Percentiles rank a stretch among this genome's conserved stretches.
phyloP scores from a whole-genome alignment of 2,888 invertebrate genomes.

The Exocentrus adspersus region DNA sequence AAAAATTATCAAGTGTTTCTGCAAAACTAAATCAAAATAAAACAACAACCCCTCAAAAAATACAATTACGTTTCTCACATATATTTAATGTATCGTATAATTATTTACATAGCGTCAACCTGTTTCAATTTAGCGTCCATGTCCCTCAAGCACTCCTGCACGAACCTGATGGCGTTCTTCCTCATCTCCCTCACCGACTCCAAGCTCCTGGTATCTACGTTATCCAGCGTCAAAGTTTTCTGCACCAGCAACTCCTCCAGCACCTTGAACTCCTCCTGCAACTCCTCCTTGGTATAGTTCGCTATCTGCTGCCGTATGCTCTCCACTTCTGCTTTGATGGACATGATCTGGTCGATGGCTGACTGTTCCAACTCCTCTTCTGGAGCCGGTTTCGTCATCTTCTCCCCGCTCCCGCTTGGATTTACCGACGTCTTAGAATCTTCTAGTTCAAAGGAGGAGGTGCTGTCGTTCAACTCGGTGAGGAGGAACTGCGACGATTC shows the following conservation, averaged over 20 bases:
- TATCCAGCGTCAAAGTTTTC: conserved; percentile 43
- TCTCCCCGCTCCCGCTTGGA: background rate
- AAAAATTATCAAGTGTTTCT: no score
- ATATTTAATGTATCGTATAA: no score
- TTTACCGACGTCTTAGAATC: background rate
- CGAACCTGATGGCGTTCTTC: conserved; percentile 40
- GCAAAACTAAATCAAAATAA: no score
- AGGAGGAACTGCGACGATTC: conserved; percentile 5
- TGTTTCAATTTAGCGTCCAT: conserved; percentile 32
- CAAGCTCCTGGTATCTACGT: conserved; percentile 38
- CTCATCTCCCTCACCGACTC: conserved; percentile 39
- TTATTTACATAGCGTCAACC: no score
- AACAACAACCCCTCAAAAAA: no score
- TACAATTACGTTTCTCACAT: no score
- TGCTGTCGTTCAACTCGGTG: conserved; percentile 1
- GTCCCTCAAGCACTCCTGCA: conserved; percentile 39
- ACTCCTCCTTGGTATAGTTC: conserved; percentile 18
- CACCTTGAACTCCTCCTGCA: conserved; percentile 31
- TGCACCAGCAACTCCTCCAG: conserved; percentile 44
- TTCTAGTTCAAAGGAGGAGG: background rate
- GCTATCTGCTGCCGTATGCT: conserved; percentile 30
- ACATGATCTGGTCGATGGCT: conserved; percentile 28
- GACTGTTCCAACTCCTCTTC: conserved; percentile 23
- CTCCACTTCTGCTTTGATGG: conserved; percentile 34
- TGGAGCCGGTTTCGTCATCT: background rate